These are phyloP conservation scores for Pituophis catenifer DNA, from an alignment of 2,113 vertebrate species.

Conservation along the genomic window DNA sequence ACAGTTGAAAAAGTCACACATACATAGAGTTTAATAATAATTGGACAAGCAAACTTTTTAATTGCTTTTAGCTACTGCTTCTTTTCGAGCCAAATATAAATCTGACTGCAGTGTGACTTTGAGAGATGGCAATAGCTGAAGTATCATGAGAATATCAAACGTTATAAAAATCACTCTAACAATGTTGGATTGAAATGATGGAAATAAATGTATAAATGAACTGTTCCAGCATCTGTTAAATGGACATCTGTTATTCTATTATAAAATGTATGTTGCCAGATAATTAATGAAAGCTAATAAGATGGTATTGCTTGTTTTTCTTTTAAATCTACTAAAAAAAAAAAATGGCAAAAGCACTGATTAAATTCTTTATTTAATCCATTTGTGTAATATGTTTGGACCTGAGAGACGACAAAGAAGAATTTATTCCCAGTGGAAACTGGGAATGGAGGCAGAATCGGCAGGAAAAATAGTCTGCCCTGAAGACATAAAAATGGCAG, in stretches of 20 bases:
- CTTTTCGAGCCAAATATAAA: not conserved
- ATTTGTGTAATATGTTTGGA: constrained; percentile 54
- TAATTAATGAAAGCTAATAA: constrained; percentile 5
- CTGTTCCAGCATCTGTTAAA: constrained; percentile 25
- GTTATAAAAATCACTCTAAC: not conserved
- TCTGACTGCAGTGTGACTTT: not conserved
- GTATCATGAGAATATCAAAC: not conserved
- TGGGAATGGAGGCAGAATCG: not conserved
- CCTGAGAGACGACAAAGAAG: constrained; percentile 49
- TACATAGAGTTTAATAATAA: not conserved
- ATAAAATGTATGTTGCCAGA: constrained; percentile 26
- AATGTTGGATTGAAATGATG: not conserved
- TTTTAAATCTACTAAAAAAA: constrained; percentile 6
- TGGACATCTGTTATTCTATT: constrained; percentile 19
- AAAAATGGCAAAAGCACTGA: not conserved
- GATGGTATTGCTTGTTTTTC: constrained; percentile 33
- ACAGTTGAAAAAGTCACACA: not conserved
- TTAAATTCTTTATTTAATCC: constrained; percentile 38
- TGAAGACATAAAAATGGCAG: constrained; percentile 25
- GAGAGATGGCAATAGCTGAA: constrained; percentile 8
- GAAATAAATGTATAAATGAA: constrained; percentile 21
- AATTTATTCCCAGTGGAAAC: constrained; percentile 39
- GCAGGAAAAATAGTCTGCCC: constrained; percentile 32
- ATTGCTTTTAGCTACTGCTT: not conserved
- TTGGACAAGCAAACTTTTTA: not conserved